Conservation (phyloP, 2,888 invertebrate species). For the Pandemis corylana region DNA sequence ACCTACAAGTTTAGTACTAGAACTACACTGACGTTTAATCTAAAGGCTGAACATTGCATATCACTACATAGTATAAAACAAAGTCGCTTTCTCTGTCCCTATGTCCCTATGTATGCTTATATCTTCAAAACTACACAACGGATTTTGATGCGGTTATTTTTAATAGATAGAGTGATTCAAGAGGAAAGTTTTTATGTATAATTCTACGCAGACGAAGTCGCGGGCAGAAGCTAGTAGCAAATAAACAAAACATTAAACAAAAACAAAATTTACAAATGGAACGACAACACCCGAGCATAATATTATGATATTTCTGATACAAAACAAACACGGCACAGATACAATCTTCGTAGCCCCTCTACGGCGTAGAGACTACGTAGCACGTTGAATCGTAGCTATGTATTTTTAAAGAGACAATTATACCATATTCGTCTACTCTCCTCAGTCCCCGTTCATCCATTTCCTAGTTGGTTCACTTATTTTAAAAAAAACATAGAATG, state of each 20-base stretch:
- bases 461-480: no score
- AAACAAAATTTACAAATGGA: slow-evolving; percentile 14
- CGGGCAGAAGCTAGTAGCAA: not conserved
- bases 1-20: not conserved
- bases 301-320: not conserved
- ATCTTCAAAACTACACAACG: no score
- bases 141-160: no score
- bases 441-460: no score
- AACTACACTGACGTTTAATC: no score
- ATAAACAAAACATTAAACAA: not conserved
- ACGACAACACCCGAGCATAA: slow-evolving; percentile 6
- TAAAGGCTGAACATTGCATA: not conserved
- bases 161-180: no score
- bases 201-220: no score
- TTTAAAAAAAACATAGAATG: no score
- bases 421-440: no score
- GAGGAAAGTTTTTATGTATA: no score
- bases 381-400: slow-evolving; percentile 6
- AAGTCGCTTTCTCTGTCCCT: no score
- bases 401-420: not conserved
- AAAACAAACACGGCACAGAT: slow-evolving; percentile 3
- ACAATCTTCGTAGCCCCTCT: slow-evolving; percentile 19
- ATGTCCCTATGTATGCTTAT: no score
- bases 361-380: slow-evolving; percentile 23
- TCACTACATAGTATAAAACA: not conserved